Conservation (phyloP, 2,888 invertebrate species). For the Chaitophorus viminalis region DNA sequence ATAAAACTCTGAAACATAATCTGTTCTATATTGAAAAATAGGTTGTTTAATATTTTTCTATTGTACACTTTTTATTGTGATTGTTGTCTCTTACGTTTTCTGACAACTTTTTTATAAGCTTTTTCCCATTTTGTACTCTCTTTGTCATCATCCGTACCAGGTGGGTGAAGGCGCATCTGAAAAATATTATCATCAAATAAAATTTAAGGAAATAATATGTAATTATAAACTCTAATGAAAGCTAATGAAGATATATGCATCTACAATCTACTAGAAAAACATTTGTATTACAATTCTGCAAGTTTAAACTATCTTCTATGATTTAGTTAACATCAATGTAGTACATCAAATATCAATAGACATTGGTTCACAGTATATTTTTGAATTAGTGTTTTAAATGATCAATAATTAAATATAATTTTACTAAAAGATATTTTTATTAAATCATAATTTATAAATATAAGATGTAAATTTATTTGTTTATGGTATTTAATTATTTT, state of each 20-base stretch:
- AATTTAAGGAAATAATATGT: slow-evolving; percentile 64
- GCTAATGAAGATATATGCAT: background rate
- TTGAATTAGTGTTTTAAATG: background rate
- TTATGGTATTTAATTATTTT: too few relatives aligned
- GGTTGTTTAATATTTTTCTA: background rate
- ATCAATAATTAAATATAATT: too few relatives aligned
- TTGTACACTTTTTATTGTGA: background rate
- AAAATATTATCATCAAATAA: slow-evolving; percentile 65
- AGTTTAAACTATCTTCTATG: background rate
- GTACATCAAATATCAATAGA: background rate
- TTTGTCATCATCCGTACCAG: slow-evolving; percentile 71
- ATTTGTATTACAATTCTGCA: background rate
- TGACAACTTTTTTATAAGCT: slow-evolving; percentile 64
- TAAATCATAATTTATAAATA: too few relatives aligned
- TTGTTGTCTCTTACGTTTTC: slow-evolving; percentile 63
- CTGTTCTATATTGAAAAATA: background rate
- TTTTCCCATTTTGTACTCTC: slow-evolving; percentile 64
- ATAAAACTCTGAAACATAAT: background rate
- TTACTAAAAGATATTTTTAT: too few relatives aligned
- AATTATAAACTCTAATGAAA: background rate
- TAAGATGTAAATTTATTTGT: too few relatives aligned
- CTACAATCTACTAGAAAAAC: background rate
- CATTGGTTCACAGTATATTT: background rate
- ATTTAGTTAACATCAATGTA: background rate
- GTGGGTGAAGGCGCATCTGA: slow-evolving; percentile 77